Evolutionary conservation across 2,797 vertebrate species (phyloP).

Genomic region (Psittacula echo): DNA sequence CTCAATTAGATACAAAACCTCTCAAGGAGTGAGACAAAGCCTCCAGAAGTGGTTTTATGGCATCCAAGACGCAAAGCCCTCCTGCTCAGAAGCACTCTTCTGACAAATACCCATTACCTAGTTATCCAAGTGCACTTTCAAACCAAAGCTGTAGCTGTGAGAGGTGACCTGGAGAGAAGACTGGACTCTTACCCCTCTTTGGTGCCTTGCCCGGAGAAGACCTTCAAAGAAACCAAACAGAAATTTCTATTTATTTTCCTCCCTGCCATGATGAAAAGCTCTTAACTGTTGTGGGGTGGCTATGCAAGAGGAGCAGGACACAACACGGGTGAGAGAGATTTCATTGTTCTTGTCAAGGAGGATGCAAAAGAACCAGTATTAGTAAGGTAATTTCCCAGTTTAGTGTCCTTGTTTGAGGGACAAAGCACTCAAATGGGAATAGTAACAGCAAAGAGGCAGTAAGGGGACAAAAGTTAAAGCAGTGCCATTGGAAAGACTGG

Average conservation of each 20-base stretch:
- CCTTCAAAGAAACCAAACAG: background rate
- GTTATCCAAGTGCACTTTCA: background rate
- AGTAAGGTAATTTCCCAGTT: background rate
- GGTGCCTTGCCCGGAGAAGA: background rate
- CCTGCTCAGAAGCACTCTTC: background rate
- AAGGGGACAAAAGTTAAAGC: background rate
- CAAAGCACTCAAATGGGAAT: background rate
- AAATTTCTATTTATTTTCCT: background rate
- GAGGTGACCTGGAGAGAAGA: background rate
- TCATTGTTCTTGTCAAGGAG: rapidly evolving
- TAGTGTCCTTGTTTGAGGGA: background rate
- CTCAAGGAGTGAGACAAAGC: background rate
- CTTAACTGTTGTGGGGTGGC: background rate
- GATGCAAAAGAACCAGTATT: background rate
- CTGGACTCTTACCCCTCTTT: background rate
- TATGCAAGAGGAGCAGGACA: background rate
- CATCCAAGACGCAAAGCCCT: background rate
- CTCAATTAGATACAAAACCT: constrained; percentile 4
- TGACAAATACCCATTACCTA: background rate
- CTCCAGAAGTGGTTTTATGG: constrained; percentile 7
- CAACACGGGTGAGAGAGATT: background rate
- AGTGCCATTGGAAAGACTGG: background rate
- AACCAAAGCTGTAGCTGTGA: background rate
- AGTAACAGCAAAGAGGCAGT: background rate
- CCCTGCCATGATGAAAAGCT: background rate